A percentile compares a stretch with the other conserved stretches of the same genome.
phyloP scores from a whole-genome alignment of 1,140 invertebrate species.

The Octopus sinensis region DNA sequence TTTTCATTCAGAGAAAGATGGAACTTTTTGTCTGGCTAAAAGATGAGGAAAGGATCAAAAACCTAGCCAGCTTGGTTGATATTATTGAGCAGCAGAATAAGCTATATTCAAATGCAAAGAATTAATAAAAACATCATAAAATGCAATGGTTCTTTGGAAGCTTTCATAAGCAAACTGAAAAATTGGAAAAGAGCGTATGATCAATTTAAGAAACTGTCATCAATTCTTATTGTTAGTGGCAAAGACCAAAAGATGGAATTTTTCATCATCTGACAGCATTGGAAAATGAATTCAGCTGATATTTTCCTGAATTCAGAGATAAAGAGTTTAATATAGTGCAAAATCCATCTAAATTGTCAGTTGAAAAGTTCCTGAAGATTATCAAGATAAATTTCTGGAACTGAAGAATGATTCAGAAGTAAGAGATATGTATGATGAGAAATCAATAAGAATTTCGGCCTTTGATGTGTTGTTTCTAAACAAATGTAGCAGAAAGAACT shows the following conservation, averaged over 20 bases:
- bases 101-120: slow-evolving; percentile 1
- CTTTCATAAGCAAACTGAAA: not conserved
- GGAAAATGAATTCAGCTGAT: slow-evolving; percentile 7
- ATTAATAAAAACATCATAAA: not conserved
- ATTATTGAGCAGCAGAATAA: not conserved
- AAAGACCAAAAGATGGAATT: slow-evolving; percentile 2
- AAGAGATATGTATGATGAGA: too few relatives aligned
- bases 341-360: slow-evolving; percentile 8
- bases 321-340: slow-evolving; percentile 1
- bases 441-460: too few relatives aligned
- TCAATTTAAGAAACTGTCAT: not conserved
- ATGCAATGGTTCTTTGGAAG: not conserved
- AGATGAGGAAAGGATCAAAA: not conserved
- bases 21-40: not conserved
- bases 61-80: not conserved
- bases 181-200: not conserved
- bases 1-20: not conserved
- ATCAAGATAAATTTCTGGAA: too few relatives aligned
- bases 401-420: too few relatives aligned
- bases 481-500: too few relatives aligned
- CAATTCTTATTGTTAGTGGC: slow-evolving; percentile 7
- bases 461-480: too few relatives aligned
- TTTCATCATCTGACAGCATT: slow-evolving; percentile 1
- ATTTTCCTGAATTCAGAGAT: slow-evolving; percentile 5
- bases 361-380: slow-evolving; percentile 5